These are phyloP conservation scores for Anas georgica DNA, from an alignment of 2,797 vertebrate genomes.

Conservation along the genomic window DNA sequence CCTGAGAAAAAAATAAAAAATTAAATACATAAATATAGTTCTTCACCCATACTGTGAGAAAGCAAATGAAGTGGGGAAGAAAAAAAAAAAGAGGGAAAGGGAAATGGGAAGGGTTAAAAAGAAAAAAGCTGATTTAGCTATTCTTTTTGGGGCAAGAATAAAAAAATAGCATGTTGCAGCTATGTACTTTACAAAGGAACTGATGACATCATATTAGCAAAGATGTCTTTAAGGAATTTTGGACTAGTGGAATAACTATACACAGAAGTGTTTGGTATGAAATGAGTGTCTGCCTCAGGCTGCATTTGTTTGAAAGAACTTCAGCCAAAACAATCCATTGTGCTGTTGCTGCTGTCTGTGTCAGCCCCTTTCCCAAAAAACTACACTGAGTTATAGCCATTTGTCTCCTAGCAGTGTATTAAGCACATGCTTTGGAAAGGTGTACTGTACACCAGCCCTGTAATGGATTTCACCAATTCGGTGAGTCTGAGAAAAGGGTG, in stretches of 20 bases:
- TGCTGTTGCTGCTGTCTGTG: not conserved
- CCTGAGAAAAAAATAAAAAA: slow-evolving; percentile 72
- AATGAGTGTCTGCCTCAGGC: not conserved
- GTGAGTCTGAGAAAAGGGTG: not conserved
- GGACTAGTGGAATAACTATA: not conserved
- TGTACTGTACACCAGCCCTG: not conserved
- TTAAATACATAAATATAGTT: not conserved
- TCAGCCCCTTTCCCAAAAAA: not conserved
- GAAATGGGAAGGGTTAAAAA: no score
- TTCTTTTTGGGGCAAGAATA: not conserved
- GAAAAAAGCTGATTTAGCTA: not conserved
- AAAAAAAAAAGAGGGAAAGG: no score
- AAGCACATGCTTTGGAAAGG: not conserved
- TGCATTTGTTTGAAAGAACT: not conserved
- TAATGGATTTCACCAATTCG: not conserved
- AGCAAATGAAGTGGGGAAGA: not conserved
- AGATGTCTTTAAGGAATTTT: not conserved
- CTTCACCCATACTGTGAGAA: not conserved
- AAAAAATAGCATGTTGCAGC: not conserved
- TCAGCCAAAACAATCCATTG: not conserved
- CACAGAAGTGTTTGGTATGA: not conserved
- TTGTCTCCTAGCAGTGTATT: not conserved
- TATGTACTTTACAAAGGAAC: not conserved
- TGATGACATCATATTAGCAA: not conserved
- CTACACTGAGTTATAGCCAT: not conserved